These are phyloP conservation scores for Euplexia lucipara DNA, from an alignment of 2,888 invertebrate species.

Conservation along the genomic window DNA sequence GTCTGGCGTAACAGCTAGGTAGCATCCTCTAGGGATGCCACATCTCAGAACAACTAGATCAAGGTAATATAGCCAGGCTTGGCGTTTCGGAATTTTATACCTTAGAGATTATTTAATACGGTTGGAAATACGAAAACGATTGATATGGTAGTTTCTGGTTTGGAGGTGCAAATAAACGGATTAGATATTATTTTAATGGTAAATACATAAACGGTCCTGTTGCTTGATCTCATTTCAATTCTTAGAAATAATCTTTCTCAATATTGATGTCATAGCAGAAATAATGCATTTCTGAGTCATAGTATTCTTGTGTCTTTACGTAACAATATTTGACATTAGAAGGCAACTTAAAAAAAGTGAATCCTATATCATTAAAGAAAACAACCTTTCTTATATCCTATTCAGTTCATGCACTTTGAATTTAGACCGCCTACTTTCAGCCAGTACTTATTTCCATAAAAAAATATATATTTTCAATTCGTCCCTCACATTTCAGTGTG, in stretches of 20 bases:
- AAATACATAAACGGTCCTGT: conserved; percentile 2
- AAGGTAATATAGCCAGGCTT: conserved; percentile 16
- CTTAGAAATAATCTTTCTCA: conserved; percentile 8
- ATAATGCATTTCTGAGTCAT: not conserved
- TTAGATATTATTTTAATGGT: not conserved
- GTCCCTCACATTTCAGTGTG: conserved; percentile 70
- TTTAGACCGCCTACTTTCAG: conserved; percentile 52
- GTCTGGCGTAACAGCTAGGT: conserved; percentile 29
- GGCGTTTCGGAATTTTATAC: conserved; percentile 10
- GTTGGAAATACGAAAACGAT: conserved; percentile 3
- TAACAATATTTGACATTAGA: conserved; percentile 8
- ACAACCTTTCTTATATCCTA: conserved; percentile 34
- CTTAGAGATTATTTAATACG: not conserved
- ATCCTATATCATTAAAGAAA: conserved; percentile 5
- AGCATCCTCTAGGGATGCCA: conserved; percentile 35
- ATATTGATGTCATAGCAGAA: not conserved
- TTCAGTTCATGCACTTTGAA: conserved; percentile 63
- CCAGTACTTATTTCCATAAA: conserved; percentile 46
- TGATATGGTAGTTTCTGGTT: not conserved
- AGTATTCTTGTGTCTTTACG: not conserved
- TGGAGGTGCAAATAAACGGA: not conserved
- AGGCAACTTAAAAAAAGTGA: conserved; percentile 15
- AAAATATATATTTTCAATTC: conserved; percentile 64
- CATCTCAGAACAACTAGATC: conserved; percentile 33
- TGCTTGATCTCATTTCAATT: conserved; percentile 10